Base-by-base conservation (phyloP, 2,888 invertebrate genomes). In the Plagodis dolabraria region DNA sequence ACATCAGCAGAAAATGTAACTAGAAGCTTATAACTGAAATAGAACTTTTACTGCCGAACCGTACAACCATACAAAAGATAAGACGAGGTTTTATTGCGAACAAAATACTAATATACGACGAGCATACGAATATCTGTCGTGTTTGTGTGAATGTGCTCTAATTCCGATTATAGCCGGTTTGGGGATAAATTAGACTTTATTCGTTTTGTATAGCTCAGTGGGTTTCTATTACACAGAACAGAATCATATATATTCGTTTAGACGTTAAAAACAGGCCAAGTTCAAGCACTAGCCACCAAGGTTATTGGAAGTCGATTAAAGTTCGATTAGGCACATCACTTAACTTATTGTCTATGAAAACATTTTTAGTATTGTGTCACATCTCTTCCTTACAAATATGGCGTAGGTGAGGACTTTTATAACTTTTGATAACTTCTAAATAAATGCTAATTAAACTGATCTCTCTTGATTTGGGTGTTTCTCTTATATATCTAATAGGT, bases 131-230 rank as follows among this genome's bases (percentile, higher is more conserved):
- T 60, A 52, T 53, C 44, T 46, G 43, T 51, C 51, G 36, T 38
- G 11, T 53, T 61, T 50, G 60, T 51, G 52, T 40, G 59, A 53
- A 59, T 57, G 55, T 66, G 66, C 57, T 64, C 68, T 60, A 55
- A 53, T 64, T 63, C 60, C 33, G 50, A 61, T 54, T 60, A 60
- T 60, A 63, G 49, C 45, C 35, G 51, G 43, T 36, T 47, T 33
- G 10, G 5, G 53, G 53, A 68, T 66, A 68, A 55, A 63, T 64
- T 66, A 63, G 36, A 57, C 69, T 66, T 60, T 53, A 59, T 48
- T 33, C 59, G 49, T 64, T 69, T 63, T 64, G 63, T 65, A 68
- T 61, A 53, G 59, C 60, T 63, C 56, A 44, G 9, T 47, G 48
- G 48, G 48, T 33, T 49, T 64, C 33, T 45, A 11, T 63, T 11